Evolutionary conservation across 2,888 invertebrate genomes (phyloP).

Genomic region (Patella ulyssiponensis): DNA sequence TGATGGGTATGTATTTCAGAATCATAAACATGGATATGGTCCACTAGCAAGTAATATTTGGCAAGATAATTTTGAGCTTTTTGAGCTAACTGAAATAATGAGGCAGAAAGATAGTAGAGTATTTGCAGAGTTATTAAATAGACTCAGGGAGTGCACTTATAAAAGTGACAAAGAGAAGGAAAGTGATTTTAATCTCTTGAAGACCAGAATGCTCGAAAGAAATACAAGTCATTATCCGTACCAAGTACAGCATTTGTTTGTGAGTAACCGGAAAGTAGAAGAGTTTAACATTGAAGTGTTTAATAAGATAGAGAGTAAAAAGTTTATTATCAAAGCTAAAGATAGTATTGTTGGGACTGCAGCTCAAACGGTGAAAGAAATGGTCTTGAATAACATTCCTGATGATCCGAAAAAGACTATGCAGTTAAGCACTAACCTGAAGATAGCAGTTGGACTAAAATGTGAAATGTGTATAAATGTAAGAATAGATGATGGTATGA

Average conservation of each 20-base stretch:
- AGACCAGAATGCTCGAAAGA: conserved; percentile 17
- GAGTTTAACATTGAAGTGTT: conserved; percentile 25
- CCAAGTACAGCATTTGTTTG: conserved; percentile 34
- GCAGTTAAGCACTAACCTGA: conserved; percentile 27
- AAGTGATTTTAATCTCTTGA: conserved; percentile 35
- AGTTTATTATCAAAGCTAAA: conserved; percentile 26
- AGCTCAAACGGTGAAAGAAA: conserved; percentile 21
- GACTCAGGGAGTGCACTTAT: conserved; percentile 39
- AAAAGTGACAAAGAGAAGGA: neutral
- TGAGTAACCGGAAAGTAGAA: conserved; percentile 37
- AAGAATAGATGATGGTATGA: conserved; percentile 40
- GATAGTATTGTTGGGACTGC: conserved; percentile 32
- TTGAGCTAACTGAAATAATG: conserved; percentile 43
- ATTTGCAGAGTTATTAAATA: conserved; percentile 45
- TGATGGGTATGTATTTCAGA: conserved; percentile 34
- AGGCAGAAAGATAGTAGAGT: conserved; percentile 37
- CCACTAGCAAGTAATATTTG: conserved; percentile 41
- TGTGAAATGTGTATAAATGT: conserved; percentile 40
- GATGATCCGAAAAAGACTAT: conserved; percentile 20
- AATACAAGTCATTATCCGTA: conserved; percentile 25
- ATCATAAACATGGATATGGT: conserved; percentile 27
- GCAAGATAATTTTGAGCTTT: conserved; percentile 36
- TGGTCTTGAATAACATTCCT: conserved; percentile 19
- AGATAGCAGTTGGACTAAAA: conserved; percentile 23
- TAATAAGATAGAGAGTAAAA: conserved; percentile 11